Percentiles rank a stretch among this genome's conserved stretches.
Evolutionary conservation across 1,140 invertebrate species (phyloP).

Genomic region (Diachasmimorpha longicaudata): DNA sequence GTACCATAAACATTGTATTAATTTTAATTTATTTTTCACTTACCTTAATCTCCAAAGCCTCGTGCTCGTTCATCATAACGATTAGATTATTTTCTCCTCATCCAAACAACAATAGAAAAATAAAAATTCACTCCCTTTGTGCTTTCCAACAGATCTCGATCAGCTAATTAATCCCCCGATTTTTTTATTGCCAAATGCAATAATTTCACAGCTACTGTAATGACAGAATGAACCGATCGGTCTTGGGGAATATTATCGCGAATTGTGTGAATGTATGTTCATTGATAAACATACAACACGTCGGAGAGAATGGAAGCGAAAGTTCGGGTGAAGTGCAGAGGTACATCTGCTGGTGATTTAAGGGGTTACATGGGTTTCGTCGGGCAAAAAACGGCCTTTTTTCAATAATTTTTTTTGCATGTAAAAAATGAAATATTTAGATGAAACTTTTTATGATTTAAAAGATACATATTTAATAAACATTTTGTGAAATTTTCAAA

Average conservation of each 20-base stretch:
- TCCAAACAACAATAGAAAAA: not conserved
- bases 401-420: too few species aligned
- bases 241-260: not conserved
- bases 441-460: too few species aligned
- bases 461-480: too few species aligned
- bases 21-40: not conserved
- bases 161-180: not conserved
- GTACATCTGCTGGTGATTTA: not conserved
- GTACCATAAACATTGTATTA: too few species aligned
- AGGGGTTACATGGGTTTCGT: too few species aligned
- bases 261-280: not conserved
- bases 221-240: not conserved
- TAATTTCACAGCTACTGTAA: not conserved
- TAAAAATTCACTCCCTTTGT: not conserved
- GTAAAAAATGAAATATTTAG: too few species aligned
- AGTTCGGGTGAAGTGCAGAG: not conserved
- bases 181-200: not conserved
- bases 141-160: not conserved
- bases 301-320: not conserved
- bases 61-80: conserved; percentile 18
- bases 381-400: too few species aligned
- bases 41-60: conserved; percentile 23
- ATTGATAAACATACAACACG: not conserved
- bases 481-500: too few species aligned
- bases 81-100: not conserved